Base-by-base conservation (phyloP, 2,888 invertebrate genomes). In the Protophormia terraenovae region DNA sequence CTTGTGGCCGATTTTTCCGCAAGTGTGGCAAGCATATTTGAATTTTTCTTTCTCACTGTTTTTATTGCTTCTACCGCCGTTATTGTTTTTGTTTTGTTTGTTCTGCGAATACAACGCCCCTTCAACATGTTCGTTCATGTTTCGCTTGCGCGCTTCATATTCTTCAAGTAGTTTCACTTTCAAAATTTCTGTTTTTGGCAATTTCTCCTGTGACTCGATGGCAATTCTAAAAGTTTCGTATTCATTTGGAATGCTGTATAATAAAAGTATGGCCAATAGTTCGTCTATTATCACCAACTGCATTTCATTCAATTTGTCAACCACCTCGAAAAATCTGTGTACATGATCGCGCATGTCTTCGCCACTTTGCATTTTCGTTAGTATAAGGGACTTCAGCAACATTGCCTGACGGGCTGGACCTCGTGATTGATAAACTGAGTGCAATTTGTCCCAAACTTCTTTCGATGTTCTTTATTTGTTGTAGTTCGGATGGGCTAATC, bases 391-490 rank as follows among this genome's bases (percentile, higher is more conserved):
- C n/a, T n/a, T n/a, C n/a, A n/a, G n/a, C 14, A 78, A 32, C 82
- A 81, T 82, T 24, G 83, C 69, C 12, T 84, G 38, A 24, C 67
- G 47, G 27, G 80, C 76, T 14, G 80, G 77, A 83, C n/a, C n/a
- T n/a, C n/a, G 82, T 83, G n/a, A 0, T n/a, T 16, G 29, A 78
- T n/a, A n/a, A n/a, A n/a, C n/a, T n/a, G n/a, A n/a, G n/a, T n/a
- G n/a, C n/a, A n/a, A n/a, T n/a, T n/a, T n/a, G n/a, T n/a, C n/a
- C n/a, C n/a, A n/a, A n/a, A n/a, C n/a, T n/a, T n/a, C n/a, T n/a
- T n/a, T n/a, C n/a, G n/a, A n/a, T n/a, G 19, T 79, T 71, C 60
- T 76, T 86, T 10, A 87, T 81, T 19, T 82, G 75, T 47, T 77
- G 24, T 19, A 82, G 66, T 62, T 85, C 75, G 47, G 78, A 8